phyloP scores from a whole-genome alignment of 2,113 vertebrate genomes.

The Hippotragus niger region DNA sequence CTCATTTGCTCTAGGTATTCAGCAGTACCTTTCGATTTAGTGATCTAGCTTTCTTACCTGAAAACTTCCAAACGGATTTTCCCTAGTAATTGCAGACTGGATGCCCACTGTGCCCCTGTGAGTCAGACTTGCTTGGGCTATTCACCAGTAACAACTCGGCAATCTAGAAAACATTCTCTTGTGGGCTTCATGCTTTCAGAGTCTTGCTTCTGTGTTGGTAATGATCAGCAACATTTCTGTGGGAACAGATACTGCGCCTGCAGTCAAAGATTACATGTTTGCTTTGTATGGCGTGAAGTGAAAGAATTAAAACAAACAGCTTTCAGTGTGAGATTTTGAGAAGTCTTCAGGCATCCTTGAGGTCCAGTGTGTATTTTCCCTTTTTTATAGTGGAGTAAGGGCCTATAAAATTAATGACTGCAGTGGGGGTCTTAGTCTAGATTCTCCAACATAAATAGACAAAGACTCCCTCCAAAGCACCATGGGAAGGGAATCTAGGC shows the following conservation, averaged over 20 bases:
- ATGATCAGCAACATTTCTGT: slow-evolving; percentile 17
- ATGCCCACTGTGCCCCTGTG: background rate
- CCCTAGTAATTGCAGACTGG: background rate
- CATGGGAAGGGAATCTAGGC: background rate
- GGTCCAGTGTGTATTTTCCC: background rate
- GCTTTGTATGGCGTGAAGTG: background rate
- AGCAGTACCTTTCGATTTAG: background rate
- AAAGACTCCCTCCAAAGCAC: background rate
- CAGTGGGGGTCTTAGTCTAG: background rate
- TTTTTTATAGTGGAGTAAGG: background rate
- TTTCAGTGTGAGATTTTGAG: background rate
- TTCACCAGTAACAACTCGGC: background rate
- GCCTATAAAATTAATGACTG: background rate
- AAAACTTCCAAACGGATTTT: background rate
- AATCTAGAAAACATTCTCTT: background rate
- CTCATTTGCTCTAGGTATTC: background rate
- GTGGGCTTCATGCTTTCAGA: background rate
- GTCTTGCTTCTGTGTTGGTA: background rate
- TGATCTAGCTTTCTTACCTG: background rate
- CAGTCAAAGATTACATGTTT: slow-evolving; percentile 34
- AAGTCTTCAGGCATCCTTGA: background rate
- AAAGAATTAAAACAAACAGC: background rate
- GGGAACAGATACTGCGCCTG: background rate
- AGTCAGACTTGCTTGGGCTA: background rate
- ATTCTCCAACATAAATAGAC: background rate